A percentile compares a stretch with the other conserved stretches of the same genome.
Conservation (phyloP, 1,140 invertebrate genomes). For the Mesaphorura yosii region DNA sequence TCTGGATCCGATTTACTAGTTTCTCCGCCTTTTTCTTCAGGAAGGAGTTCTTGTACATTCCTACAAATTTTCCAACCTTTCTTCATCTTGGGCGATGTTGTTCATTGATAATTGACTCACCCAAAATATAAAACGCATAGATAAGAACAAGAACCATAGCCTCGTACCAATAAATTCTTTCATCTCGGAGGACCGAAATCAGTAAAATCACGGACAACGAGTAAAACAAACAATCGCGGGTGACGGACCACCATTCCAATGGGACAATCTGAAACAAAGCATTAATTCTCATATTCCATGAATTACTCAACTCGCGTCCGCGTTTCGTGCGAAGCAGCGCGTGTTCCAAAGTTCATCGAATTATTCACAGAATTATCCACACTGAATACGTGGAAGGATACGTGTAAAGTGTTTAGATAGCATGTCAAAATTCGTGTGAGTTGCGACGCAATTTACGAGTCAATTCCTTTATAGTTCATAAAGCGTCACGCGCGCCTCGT, state of each 20-base stretch:
- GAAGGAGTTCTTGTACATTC: conserved; percentile 30
- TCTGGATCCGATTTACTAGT: conserved; percentile 3
- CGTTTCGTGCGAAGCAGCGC: no score
- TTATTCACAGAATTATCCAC: no score
- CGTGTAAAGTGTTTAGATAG: no score
- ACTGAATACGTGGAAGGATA: no score
- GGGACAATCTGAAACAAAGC: conserved; percentile 65
- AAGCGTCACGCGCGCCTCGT: no score
- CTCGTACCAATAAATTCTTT: conserved; percentile 65
- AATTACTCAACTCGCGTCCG: no score
- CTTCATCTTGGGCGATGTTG: background rate
- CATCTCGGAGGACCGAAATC: conserved; percentile 75
- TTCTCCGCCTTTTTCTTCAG: conserved; percentile 23
- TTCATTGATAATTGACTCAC: conserved; percentile 17
- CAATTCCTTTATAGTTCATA: no score
- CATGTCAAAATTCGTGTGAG: no score
- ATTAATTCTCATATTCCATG: no score
- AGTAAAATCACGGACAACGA: conserved; percentile 74
- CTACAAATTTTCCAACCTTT: conserved; percentile 16
- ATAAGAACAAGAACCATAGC: conserved; percentile 52
- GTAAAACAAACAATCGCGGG: conserved; percentile 78
- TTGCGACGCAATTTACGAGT: no score
- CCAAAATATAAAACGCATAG: conserved; percentile 34
- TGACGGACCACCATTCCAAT: conserved; percentile 84
- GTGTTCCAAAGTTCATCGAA: no score